Base-by-base conservation (phyloP, 2,888 invertebrate species). In the Danaus chrysippus region DNA sequence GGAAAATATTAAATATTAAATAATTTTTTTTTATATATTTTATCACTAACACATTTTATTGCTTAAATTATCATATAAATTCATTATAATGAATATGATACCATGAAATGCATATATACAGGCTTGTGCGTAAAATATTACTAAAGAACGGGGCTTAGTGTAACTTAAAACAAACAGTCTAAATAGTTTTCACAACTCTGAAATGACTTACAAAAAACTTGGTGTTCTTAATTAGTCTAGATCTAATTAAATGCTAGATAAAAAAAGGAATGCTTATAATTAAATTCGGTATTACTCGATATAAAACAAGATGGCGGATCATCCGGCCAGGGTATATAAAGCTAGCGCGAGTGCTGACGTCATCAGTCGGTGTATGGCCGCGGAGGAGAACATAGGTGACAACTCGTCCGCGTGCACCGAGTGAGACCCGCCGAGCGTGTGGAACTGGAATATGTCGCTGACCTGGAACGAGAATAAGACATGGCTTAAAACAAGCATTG, bases 401-500 rank as follows among this genome's bases (percentile, higher is more conserved):
- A 90, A 71, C 56, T 91, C 91, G 72, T 87, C 88, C 1, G 88
- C 90, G 73, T 87, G 88, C 0, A 84, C 85, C 1, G 89, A 80
- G 71, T 89, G 88, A 0, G 91, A 84, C n/a, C 93, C 92, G 66
- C 93, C 93, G 43, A 93, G 84, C 0, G 94, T 94, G 83, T 94
- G 94, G 84, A 95, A 95, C 79, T 94, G 94, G 86, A 94, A 94
- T 67, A 94, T 93, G 76, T 94, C 94, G 78, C 94, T 94, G 59
- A 94, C 94, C 93, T 93, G 83, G 1, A 86, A 66, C 15, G 5
- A 9, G 0, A 42, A 56, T 11, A 54, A 41, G 3, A 34, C 6
- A 34, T 6, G 23, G 3, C 6, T 34, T 34, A 34, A 34, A 34
- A 8, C 23, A 6, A 34, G 23, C 3, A 34, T 6, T 34, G 23